phyloP scores from a whole-genome alignment of 1,140 invertebrate genomes.

The Sinonovacula constricta region DNA sequence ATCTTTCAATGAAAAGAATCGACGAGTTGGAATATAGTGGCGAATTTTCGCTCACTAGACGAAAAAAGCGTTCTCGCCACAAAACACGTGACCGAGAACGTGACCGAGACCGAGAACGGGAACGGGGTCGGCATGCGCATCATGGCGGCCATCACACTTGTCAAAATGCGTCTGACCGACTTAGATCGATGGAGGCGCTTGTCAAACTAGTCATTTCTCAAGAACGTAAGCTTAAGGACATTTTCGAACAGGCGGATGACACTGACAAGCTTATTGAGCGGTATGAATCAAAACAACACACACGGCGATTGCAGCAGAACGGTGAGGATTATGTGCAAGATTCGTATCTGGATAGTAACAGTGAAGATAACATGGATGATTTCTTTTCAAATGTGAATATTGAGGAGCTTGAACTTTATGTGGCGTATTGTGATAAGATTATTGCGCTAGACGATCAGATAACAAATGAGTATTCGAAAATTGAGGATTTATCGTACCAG shows the following conservation, averaged over 20 bases:
- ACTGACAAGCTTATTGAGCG: conserved; percentile 88
- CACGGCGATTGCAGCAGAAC: conserved; percentile 84
- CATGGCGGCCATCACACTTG: conserved; percentile 32
- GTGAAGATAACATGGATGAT: conserved; percentile 74
- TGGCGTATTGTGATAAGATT: conserved; percentile 85
- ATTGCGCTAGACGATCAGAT: conserved; percentile 85
- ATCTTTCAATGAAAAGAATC: conserved; percentile 78
- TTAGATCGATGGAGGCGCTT: conserved; percentile 82
- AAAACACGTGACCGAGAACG: conserved; percentile 64
- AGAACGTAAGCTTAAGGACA: conserved; percentile 88
- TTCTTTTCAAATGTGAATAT: conserved; percentile 61
- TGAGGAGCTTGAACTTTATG: conserved; percentile 76
- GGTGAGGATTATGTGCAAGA: conserved; percentile 90
- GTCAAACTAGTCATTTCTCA: conserved; percentile 89
- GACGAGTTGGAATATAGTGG: conserved; percentile 68
- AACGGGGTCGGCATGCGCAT: conserved; percentile 29
- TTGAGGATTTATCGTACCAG: conserved; percentile 57
- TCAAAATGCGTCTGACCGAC: conserved; percentile 51
- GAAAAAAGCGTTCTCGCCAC: conserved; percentile 54
- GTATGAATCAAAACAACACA: conserved; percentile 87
- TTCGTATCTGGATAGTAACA: conserved; percentile 83
- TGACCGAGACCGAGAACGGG: conserved; percentile 57
- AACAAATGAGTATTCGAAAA: conserved; percentile 81
- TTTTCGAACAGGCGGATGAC: conserved; percentile 83
- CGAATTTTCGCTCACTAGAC: conserved; percentile 64